Evolutionary conservation across 2,113 vertebrate genomes (phyloP).

Genomic region (Chroicocephalus ridibundus): DNA sequence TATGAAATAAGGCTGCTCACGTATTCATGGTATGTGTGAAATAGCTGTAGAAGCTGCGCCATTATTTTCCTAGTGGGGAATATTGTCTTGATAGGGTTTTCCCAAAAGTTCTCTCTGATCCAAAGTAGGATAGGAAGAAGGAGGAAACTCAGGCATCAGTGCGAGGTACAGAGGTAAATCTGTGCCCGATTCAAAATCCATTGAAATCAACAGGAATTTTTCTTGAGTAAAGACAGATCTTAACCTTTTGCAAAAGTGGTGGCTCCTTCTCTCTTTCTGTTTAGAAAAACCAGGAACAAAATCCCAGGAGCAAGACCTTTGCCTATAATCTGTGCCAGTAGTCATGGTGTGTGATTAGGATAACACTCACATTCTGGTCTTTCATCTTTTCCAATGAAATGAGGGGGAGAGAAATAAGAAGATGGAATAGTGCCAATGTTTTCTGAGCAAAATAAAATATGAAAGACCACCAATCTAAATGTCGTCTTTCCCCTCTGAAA

Average conservation of each 20-base stretch:
- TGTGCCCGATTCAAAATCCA: neutral
- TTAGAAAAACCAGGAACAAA: neutral
- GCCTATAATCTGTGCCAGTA: neutral
- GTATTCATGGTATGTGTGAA: neutral
- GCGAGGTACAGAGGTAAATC: neutral
- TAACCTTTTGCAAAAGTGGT: neutral
- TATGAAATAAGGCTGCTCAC: neutral
- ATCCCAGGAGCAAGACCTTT: neutral
- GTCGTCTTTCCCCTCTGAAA: neutral
- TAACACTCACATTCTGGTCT: neutral
- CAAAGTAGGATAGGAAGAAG: neutral
- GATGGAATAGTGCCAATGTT: neutral
- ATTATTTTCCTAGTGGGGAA: neutral
- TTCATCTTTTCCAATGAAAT: neutral
- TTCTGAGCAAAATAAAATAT: neutral
- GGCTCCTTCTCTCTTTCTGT: neutral
- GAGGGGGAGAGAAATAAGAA: neutral
- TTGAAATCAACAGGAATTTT: neutral
- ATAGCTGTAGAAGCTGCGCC: neutral
- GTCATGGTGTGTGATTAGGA: neutral
- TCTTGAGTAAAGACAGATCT: neutral
- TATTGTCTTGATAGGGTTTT: neutral
- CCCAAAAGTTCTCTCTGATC: neutral
- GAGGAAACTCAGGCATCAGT: neutral
- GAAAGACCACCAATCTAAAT: neutral